These are phyloP conservation scores for Carduelis carduelis DNA, from an alignment of 2,797 vertebrate species.

Conservation along the genomic window DNA sequence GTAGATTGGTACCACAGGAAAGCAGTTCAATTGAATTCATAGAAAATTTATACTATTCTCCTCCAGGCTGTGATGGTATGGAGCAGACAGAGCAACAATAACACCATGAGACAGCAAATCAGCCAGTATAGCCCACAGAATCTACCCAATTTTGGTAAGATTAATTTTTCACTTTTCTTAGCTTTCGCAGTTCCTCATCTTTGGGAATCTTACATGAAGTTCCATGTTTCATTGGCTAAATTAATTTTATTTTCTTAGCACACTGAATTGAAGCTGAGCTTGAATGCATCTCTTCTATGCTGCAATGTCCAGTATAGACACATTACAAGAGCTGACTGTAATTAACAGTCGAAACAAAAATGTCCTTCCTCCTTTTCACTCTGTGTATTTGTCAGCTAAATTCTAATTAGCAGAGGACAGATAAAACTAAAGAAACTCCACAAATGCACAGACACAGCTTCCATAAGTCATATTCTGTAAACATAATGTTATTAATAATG, in stretches of 20 bases:
- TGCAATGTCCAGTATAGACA: neutral
- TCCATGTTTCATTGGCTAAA: neutral
- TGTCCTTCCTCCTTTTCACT: neutral
- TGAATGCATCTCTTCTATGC: neutral
- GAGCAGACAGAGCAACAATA: neutral
- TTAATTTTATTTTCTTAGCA: neutral
- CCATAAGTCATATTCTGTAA: neutral
- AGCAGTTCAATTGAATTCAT: neutral
- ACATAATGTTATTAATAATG: conserved; percentile 64
- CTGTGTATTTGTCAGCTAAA: conserved; percentile 45
- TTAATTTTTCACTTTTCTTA: neutral
- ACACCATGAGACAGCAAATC: neutral
- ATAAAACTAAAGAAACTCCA: conserved; percentile 47
- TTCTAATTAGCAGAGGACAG: conserved; percentile 67
- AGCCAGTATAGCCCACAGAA: neutral
- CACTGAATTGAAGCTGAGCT: neutral
- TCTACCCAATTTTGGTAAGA: neutral
- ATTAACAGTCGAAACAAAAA: neutral
- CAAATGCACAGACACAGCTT: conserved; percentile 52
- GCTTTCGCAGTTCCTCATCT: neutral
- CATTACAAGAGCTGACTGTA: neutral
- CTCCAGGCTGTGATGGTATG: neutral
- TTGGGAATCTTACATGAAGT: neutral
- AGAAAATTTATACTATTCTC: neutral
- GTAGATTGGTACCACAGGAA: neutral